phyloP scores from a whole-genome alignment of 1,140 invertebrate genomes.

The Anastrepha obliqua region DNA sequence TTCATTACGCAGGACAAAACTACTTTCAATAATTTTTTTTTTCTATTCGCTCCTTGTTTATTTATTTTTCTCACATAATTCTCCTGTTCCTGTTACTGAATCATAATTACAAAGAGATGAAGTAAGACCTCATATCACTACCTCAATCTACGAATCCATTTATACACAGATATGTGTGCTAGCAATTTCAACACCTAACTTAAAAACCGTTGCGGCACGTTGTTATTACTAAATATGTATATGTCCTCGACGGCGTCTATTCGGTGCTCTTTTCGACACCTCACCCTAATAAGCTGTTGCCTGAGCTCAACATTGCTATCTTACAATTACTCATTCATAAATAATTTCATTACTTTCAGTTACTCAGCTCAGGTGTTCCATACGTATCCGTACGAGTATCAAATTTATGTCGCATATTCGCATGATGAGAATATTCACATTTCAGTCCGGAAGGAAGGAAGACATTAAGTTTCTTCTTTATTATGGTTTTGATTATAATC shows the following conservation, averaged over 20 bases:
- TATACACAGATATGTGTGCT: neutral
- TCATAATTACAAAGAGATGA: neutral
- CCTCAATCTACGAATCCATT: neutral
- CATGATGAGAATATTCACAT: conserved; percentile 1
- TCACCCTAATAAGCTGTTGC: conserved; percentile 25
- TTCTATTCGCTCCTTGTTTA: neutral
- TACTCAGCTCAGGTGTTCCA: conserved; percentile 30
- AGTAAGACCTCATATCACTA: neutral
- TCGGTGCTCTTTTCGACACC: conserved; percentile 22
- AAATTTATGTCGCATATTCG: neutral
- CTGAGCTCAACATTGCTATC: neutral
- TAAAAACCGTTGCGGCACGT: neutral
- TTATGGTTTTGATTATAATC: conserved; percentile 55
- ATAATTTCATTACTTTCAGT: neutral
- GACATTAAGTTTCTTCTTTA: conserved; percentile 40
- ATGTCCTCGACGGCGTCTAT: neutral
- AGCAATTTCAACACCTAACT: conserved; percentile 29
- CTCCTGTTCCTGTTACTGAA: conserved; percentile 18
- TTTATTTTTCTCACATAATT: conserved; percentile 48
- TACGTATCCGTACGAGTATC: neutral
- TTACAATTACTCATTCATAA: neutral
- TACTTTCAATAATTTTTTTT: too few species aligned
- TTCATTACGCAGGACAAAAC: too few species aligned
- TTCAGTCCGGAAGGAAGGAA: conserved; percentile 53
- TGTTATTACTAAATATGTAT: neutral